Evolutionary conservation across 1,140 invertebrate genomes (phyloP).

Genomic region (Drosophila ficusphila): DNA sequence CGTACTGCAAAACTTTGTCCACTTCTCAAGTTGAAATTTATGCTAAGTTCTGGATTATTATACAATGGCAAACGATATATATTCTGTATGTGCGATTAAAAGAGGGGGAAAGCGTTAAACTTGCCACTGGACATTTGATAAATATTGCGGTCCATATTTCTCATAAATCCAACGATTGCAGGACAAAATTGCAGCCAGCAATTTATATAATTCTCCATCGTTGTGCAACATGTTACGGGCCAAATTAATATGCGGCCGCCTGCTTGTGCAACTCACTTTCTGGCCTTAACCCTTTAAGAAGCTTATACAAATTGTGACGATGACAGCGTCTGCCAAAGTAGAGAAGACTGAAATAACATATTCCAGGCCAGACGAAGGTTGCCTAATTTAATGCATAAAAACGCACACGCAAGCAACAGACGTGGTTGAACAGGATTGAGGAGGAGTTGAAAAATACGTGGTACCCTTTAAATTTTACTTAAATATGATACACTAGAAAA

Average conservation of each 20-base stretch:
- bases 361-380: conserved; percentile 45
- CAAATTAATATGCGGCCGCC: conserved; percentile 57
- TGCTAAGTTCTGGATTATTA: conserved; percentile 64
- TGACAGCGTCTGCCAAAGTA: conserved; percentile 35
- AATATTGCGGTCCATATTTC: conserved; percentile 72
- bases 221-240: conserved; percentile 50
- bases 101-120: conserved; percentile 29
- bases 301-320: conserved; percentile 44
- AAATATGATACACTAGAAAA: neutral
- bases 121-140: conserved; percentile 64
- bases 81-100: conserved; percentile 8
- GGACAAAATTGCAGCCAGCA: conserved; percentile 32
- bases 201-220: conserved; percentile 57
- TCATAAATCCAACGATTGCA: conserved; percentile 58
- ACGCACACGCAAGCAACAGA: conserved; percentile 62
- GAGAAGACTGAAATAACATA: conserved; percentile 39
- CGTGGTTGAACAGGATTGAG: conserved; percentile 17
- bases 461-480: conserved; percentile 24
- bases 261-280: conserved; percentile 28
- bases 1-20: conserved; percentile 24
- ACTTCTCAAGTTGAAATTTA: conserved; percentile 52
- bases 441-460: neutral
- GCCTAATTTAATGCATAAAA: conserved; percentile 73
- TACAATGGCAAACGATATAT: conserved; percentile 7
- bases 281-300: conserved; percentile 61